A percentile compares a stretch with the other conserved stretches of the same genome.
phyloP scores from a whole-genome alignment of 2,113 vertebrate genomes.

The Apus apus region DNA sequence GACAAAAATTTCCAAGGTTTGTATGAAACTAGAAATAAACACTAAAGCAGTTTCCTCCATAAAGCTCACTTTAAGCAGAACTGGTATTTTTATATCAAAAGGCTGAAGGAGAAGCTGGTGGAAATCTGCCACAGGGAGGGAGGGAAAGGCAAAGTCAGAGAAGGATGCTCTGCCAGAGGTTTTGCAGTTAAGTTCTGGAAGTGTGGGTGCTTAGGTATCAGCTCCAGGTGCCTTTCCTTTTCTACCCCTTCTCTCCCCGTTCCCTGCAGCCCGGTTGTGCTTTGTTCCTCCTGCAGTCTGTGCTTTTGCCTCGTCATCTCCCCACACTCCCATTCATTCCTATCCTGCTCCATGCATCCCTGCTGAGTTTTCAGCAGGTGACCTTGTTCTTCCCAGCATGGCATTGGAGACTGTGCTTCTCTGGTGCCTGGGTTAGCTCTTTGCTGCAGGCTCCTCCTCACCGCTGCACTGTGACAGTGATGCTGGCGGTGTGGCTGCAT shows the following conservation, averaged over 20 bases:
- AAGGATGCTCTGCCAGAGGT: neutral
- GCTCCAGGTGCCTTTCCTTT: neutral
- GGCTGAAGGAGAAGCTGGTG: neutral
- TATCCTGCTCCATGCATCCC: neutral
- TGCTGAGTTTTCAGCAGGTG: neutral
- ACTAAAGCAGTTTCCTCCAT: neutral
- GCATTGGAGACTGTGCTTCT: neutral
- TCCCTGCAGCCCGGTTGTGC: neutral
- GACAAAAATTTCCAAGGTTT: neutral
- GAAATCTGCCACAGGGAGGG: neutral
- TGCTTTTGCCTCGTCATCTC: neutral
- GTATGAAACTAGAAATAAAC: neutral
- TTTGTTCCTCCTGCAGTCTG: neutral
- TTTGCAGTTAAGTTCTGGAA: neutral
- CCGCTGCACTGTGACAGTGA: neutral
- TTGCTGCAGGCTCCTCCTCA: neutral
- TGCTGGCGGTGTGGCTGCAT: neutral
- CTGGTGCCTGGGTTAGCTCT: neutral
- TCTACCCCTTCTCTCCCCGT: neutral
- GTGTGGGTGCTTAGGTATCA: accelerated
- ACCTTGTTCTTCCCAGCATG: neutral
- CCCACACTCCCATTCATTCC: accelerated
- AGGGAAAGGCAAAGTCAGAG: neutral
- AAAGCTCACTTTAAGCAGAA: neutral
- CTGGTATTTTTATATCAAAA: neutral